Percentiles rank a stretch among this genome's conserved stretches.
phyloP scores from a whole-genome alignment of 2,113 vertebrate genomes.

The Lipotes vexillifer region DNA sequence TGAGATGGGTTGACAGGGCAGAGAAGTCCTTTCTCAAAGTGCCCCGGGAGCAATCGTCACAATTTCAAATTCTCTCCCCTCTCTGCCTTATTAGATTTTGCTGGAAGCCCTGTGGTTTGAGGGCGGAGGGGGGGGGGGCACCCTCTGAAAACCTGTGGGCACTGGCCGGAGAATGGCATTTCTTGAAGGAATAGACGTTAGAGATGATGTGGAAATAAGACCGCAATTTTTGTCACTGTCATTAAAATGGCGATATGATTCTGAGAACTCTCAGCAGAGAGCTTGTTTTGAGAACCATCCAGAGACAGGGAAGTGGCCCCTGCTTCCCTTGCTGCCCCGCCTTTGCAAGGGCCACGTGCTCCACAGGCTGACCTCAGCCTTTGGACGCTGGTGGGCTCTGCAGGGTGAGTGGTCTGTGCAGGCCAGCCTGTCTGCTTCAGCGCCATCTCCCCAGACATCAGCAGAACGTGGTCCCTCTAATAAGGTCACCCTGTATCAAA shows the following conservation, averaged over 20 bases:
- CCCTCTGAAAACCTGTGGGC: neutral
- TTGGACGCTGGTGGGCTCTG: neutral
- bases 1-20: neutral
- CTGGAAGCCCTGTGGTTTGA: neutral
- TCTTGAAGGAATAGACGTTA: neutral
- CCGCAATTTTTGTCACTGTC: neutral
- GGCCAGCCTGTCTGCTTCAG: neutral
- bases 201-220: too few species aligned
- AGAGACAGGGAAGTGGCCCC: neutral
- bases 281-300: neutral
- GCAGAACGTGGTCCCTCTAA: neutral
- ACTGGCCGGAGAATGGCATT: neutral
- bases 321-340: neutral
- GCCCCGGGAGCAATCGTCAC: neutral
- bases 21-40: neutral
- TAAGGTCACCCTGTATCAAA: accelerated
- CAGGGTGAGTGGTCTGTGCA: neutral
- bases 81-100: neutral
- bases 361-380: neutral
- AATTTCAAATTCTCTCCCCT: neutral
- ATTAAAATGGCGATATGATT: neutral
- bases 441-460: accelerated
- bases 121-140: too few species aligned
- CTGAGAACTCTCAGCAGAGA: neutral
- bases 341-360: neutral